Base-by-base conservation (phyloP, 2,888 invertebrate species). In the Epiblema foenella region DNA sequence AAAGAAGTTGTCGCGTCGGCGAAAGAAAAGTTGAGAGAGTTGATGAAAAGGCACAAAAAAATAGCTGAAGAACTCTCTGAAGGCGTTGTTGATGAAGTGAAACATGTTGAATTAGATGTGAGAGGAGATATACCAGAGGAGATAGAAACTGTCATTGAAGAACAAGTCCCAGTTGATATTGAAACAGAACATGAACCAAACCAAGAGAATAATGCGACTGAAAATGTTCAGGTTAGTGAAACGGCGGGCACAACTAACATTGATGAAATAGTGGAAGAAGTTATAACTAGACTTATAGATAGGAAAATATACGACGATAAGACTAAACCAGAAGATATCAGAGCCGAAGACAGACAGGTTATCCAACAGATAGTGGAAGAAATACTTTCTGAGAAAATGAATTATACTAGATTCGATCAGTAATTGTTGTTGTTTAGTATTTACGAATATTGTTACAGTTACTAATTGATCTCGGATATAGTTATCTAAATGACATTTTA, bases 291-390 rank as follows among this genome's bases (percentile, higher is more conserved):
- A 76, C 83, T 93, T 58, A 87, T 93, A 79, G 92, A 93, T 80
- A 90, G 94, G 77, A 94, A 94, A 85, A 89, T 94, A 78, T 93
- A 93, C 75, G 93, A 94, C 70, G 93, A 91, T 72, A 94, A 93
- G 79, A 89, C 91, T 3, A 94, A 93, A 81, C 91, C 89, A 24
- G 93, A 94, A 80, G 91, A 93, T 77, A 88, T 91, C 18, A 90
- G 84, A 79, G 78, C 85, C 49, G 92, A 93, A 84, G 92, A 93
- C 71, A 87, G 93, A 77, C 83, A 83, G 73, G 83, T 90, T 67
- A 93, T 91, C 73, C 91, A 93, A 80, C 91, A 87, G 79, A 93
- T 94, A 60, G 93, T 94, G 3, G 93, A 93, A 77, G 93, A 93
- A 80, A 86, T 94, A 66, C 81, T 93, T 62, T 79, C 85, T 11